Percentiles rank a stretch among this genome's conserved stretches.
phyloP scores from a whole-genome alignment of 2,797 vertebrate genomes.

The Rhinogobio ventralis region DNA sequence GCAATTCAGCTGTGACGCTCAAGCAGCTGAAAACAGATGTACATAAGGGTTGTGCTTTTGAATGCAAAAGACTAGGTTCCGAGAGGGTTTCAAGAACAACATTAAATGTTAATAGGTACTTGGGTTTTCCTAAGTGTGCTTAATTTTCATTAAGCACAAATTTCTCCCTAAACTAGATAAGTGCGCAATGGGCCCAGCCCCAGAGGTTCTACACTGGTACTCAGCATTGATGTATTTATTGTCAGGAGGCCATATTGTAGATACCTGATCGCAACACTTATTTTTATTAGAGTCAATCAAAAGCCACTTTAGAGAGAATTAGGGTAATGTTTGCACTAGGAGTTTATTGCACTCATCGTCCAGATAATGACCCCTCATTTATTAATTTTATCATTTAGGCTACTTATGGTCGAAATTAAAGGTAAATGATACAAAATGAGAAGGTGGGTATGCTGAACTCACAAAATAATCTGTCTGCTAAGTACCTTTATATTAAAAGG shows the following conservation, averaged over 20 bases:
- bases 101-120: conserved; percentile 31
- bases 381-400: neutral
- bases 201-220: conserved; percentile 18
- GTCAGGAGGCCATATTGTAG: conserved; percentile 20
- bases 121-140: conserved; percentile 29
- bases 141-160: conserved; percentile 35
- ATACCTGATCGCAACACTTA: conserved; percentile 21
- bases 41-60: conserved; percentile 19
- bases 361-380: conserved; percentile 24
- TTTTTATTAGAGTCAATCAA: conserved; percentile 32
- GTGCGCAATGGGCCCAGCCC: neutral
- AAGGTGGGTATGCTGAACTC: conserved; percentile 1
- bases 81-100: conserved; percentile 10
- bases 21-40: conserved; percentile 34
- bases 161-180: conserved; percentile 16
- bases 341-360: conserved; percentile 31
- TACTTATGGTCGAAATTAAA: neutral
- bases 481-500: neutral
- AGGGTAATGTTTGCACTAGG: conserved; percentile 20
- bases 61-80: conserved; percentile 16
- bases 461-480: neutral
- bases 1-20: neutral
- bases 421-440: conserved; percentile 11
- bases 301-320: conserved; percentile 22
- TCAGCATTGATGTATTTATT: conserved; percentile 20